Evolutionary conservation across 2,797 vertebrate genomes (phyloP), one percentile per base, ranked within the genome.

Genomic region (Tapera naevia): DNA sequence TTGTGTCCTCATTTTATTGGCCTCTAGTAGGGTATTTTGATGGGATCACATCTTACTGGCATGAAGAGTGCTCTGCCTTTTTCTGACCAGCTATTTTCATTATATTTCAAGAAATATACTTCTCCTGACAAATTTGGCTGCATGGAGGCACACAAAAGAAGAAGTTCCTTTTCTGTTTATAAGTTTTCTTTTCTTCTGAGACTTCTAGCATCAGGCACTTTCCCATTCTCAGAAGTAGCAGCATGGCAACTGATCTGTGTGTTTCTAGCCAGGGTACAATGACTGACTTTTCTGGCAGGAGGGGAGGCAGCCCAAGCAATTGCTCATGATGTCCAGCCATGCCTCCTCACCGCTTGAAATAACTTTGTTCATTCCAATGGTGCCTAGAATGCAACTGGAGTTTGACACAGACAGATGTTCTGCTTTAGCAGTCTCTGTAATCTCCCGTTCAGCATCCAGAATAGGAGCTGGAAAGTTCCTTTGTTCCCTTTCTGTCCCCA

Each of bases 341-440:
- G 46, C 33, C 72, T 61, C 33, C 28, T 80, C 45, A 33, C 5
- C 30, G 14, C 60, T 41, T 67, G 66, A 50, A 76, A 84, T 50
- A 78, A 28, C 65, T 61, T 64, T 35, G 12, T 13, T 41, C 79
- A 25, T 50, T 88, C 60, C 80, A 94, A 5, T 37, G 87, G 67
- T 81, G 15, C 97, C 88, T 97, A 95, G 97, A 97, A 98, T 98
- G 96, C 95, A 97, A 95, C 96, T 96, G 94, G 94, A 97, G 97
- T 93, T 97, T 97, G 97, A 98, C 97, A 97, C 81, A 91, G 97
- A 97, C 97, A 93, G 97, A 95, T 97, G 96, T 69, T 96, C 74
- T 93, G 91, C 91, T 91, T 95, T 88, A 73, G 19, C 57, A 35
- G 51, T 78, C 69, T 79, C 82, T 88, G 53, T 33, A 74, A 89